Evolutionary conservation across 2,113 vertebrate species (phyloP).

Genomic region (Tretioscincus oriximinensis): DNA sequence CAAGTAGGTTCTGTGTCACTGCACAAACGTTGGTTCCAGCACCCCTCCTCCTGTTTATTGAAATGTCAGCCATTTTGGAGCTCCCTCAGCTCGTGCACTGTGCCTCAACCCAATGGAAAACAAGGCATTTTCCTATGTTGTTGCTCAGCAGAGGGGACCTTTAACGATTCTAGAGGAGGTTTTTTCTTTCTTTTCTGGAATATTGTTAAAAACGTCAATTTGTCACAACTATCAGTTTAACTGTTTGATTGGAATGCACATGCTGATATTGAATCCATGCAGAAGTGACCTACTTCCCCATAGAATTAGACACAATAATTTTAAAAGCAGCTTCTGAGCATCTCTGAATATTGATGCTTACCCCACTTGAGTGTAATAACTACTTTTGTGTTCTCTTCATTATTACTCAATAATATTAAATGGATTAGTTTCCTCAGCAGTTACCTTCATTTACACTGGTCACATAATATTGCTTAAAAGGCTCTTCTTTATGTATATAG

Average conservation of each 20-base stretch:
- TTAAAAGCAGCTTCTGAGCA: background rate
- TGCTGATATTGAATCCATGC: too few species aligned
- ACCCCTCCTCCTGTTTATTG: too few species aligned
- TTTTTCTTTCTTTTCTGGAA: background rate
- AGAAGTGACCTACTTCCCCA: background rate
- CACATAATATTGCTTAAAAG: background rate
- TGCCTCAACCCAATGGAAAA: too few species aligned
- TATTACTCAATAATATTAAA: background rate
- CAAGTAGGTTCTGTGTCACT: background rate
- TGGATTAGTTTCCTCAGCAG: background rate
- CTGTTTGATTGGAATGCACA: background rate
- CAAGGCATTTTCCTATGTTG: too few species aligned
- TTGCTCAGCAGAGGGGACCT: too few species aligned
- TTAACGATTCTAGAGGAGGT: too few species aligned
- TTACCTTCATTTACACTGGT: background rate
- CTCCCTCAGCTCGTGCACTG: too few species aligned
- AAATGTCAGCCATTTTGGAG: too few species aligned
- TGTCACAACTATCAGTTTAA: too few species aligned
- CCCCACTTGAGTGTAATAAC: background rate
- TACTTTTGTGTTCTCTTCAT: too few species aligned
- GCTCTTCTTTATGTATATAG: background rate
- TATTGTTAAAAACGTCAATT: background rate
- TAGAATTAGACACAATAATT: background rate
- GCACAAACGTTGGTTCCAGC: too few species aligned
- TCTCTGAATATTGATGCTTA: background rate